Percentiles rank a stretch among this genome's conserved stretches.
phyloP scores from a whole-genome alignment of 2,113 vertebrate genomes.

The Fulmarus glacialis region DNA sequence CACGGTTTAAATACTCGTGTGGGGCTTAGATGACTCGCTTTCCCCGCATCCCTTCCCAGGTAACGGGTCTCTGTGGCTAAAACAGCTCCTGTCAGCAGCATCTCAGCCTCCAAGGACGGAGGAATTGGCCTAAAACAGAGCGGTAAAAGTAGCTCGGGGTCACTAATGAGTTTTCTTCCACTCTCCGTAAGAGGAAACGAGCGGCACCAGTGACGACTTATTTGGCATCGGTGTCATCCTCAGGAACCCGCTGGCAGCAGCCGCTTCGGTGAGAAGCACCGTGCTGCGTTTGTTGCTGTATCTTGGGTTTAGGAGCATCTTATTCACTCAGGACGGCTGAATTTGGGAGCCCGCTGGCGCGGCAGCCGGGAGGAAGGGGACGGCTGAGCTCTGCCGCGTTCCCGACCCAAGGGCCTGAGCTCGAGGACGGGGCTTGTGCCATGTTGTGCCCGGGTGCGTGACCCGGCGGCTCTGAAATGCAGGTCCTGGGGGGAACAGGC shows the following conservation, averaged over 20 bases:
- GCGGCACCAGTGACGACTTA: background rate
- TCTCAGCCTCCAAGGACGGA: background rate
- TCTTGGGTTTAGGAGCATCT: background rate
- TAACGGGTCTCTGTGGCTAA: background rate
- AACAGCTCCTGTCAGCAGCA: background rate
- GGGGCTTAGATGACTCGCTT: background rate
- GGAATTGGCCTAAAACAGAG: background rate
- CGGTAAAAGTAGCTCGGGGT: background rate
- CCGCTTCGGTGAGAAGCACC: fast-evolving
- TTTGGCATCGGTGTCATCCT: fast-evolving
- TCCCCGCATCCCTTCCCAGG: background rate
- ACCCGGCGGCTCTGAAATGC: background rate
- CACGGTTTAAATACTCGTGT: fast-evolving
- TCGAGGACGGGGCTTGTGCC: background rate
- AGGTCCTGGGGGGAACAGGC: background rate
- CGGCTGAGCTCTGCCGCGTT: background rate
- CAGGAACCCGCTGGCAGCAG: fast-evolving
- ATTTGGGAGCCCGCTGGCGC: fast-evolving
- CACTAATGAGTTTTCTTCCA: fast-evolving
- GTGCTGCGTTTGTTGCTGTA: fast-evolving
- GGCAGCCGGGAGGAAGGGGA: no score
- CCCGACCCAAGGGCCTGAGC: background rate
- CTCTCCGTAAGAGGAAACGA: fast-evolving
- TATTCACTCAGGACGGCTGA: fast-evolving
- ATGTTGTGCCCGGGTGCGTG: fast-evolving